phyloP scores from a whole-genome alignment of 2,113 vertebrate genomes.

The Promerops cafer region DNA sequence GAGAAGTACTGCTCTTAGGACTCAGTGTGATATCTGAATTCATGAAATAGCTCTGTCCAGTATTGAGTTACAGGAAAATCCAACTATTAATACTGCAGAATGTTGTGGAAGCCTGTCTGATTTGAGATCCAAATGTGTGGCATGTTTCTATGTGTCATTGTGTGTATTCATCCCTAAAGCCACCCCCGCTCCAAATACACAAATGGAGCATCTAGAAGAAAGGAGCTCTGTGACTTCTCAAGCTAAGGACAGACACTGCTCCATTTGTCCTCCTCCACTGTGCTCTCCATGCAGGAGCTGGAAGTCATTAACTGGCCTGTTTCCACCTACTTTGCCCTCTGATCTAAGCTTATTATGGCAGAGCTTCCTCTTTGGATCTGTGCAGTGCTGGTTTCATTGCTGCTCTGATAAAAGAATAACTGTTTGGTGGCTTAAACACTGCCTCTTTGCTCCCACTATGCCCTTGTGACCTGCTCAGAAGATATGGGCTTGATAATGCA shows the following conservation, averaged over 20 bases:
- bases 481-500: neutral
- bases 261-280: neutral
- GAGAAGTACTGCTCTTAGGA: neutral
- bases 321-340: slow-evolving; percentile 2
- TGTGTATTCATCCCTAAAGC: neutral
- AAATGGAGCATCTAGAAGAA: neutral
- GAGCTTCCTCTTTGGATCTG: slow-evolving; percentile 2
- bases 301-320: slow-evolving; percentile 26
- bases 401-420: slow-evolving; percentile 1
- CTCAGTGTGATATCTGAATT: neutral
- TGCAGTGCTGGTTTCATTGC: neutral
- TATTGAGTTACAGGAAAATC: neutral
- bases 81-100: neutral
- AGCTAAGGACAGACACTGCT: neutral
- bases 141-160: neutral
- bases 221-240: neutral
- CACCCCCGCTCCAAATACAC: neutral
- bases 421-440: neutral
- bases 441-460: neutral
- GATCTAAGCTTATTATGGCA: slow-evolving; percentile 32
- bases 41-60: neutral
- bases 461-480: neutral
- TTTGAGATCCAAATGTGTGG: neutral
- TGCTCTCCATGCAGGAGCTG: neutral
- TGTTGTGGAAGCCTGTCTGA: neutral